Conservation (phyloP, 2,113 vertebrate genomes). For the Peromyscus californicus region DNA sequence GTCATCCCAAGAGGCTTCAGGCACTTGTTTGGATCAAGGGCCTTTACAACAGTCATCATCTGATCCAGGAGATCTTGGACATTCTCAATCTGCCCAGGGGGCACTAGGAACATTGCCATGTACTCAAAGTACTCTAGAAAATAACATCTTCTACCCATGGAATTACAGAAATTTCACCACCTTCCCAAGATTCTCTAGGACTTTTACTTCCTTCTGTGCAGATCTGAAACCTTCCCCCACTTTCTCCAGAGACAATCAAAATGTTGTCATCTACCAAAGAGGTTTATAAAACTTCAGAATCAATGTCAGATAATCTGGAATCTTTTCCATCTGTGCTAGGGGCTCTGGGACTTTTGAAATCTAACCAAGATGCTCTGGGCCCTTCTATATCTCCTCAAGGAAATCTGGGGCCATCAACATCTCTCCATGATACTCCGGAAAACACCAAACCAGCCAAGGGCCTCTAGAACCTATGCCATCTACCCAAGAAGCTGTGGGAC, state of each 20-base stretch:
- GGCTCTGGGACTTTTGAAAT: neutral
- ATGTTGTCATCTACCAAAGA: too few species aligned
- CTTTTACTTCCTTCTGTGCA: too few species aligned
- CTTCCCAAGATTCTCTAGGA: too few species aligned
- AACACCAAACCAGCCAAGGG: neutral
- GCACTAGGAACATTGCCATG: too few species aligned
- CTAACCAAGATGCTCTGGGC: neutral
- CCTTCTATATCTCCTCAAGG: neutral
- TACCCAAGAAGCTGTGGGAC: neutral
- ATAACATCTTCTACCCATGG: too few species aligned
- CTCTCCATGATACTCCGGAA: neutral
- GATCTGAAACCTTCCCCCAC: too few species aligned
- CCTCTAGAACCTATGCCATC: neutral
- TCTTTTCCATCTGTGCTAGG: neutral
- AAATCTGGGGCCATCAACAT: neutral
- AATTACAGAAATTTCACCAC: too few species aligned
- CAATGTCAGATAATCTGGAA: neutral
- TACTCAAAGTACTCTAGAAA: too few species aligned
- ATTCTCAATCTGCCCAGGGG: too few species aligned
- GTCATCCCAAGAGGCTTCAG: neutral
- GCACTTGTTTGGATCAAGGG: neutral
- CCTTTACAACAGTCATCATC: neutral
- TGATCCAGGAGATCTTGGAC: too few species aligned
- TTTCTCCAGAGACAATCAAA: too few species aligned
- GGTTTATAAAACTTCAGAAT: neutral